These are phyloP conservation scores for Syrmaticus mikado DNA, from an alignment of 2,113 vertebrate genomes.

Conservation along the genomic window DNA sequence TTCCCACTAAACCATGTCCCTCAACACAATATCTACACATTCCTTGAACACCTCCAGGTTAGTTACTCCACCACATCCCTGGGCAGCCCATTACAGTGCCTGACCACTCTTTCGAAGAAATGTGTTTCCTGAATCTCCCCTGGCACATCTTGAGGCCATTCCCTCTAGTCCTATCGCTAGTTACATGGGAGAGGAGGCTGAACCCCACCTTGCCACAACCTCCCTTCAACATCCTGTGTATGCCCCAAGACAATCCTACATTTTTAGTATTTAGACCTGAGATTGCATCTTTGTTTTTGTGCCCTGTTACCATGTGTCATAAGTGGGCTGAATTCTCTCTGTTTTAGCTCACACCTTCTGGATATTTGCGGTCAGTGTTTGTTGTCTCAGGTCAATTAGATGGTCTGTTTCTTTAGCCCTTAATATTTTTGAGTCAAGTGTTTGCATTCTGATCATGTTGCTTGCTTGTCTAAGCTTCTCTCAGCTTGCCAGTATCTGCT, in stretches of 20 bases:
- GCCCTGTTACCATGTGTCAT: not conserved
- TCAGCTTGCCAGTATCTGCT: not conserved
- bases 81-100: too few species aligned
- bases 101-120: too few species aligned
- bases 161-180: too few species aligned
- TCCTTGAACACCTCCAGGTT: too few species aligned
- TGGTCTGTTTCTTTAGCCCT: not conserved
- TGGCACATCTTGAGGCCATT: too few species aligned
- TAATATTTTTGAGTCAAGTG: not conserved
- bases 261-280: not conserved
- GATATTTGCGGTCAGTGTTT: not conserved
- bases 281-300: not conserved
- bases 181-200: too few species aligned
- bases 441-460: not conserved
- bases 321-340: not conserved
- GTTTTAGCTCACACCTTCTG: not conserved
- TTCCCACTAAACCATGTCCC: too few species aligned
- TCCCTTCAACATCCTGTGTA: not conserved
- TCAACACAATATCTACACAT: too few species aligned
- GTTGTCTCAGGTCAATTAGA: not conserved
- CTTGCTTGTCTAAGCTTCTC: not conserved
- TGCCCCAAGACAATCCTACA: not conserved
- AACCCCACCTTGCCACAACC: too few species aligned
- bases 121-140: too few species aligned
- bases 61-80: too few species aligned